Evolutionary conservation across 1,140 invertebrate species (phyloP), one percentile per base, ranked within the genome.

Genomic region (Drosophila littoralis): DNA sequence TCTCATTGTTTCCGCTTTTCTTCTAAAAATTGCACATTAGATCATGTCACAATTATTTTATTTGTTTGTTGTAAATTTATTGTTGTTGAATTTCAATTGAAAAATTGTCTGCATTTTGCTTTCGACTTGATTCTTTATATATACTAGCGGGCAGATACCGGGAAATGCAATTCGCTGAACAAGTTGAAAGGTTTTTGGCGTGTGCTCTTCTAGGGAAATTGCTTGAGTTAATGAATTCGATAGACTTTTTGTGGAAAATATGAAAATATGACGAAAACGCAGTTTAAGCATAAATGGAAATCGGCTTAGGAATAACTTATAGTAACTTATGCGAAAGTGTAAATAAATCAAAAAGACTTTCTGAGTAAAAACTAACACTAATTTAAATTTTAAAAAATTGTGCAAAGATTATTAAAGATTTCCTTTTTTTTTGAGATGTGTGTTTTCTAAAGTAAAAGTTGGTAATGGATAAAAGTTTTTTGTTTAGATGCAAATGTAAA

Each of bases 41-140:
- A 90, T 89, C 84, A 89, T 89, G 84, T 81, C 84, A 81, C 70
- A 89, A 89, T 89, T 71, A 89, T 89, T 89, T 77, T 60, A 73
- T 74, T 60, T 72, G 65, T 48, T 65, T 76, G 42, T 61, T 69
- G 50, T 6, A 45, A 45, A 40, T 58, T 48, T 13, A 7, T 58
- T 68, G 36, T 40, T 46, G 46, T 55, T 43, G 33, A 17, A 48
- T 38, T 50, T 57, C 51, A 75, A 81, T 79, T 67, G 48, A 59
- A 73, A 59, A 76, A 58, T 69, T 55, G 43, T 76, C 43, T 54
- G 60, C 57, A 50, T 9, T 46, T 64, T 70, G 45, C 63, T 52
- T 58, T 64, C 42, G 42, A 38, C 48, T 69, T 12, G 15, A 6
- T 33, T 48, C 43, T 61, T 28, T 35, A 6, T 35, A n/a, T 51